Evolutionary conservation across 2,113 vertebrate species (phyloP), one percentile per base, ranked within the genome.

Genomic region (Lethenteron camtschaticum): DNA sequence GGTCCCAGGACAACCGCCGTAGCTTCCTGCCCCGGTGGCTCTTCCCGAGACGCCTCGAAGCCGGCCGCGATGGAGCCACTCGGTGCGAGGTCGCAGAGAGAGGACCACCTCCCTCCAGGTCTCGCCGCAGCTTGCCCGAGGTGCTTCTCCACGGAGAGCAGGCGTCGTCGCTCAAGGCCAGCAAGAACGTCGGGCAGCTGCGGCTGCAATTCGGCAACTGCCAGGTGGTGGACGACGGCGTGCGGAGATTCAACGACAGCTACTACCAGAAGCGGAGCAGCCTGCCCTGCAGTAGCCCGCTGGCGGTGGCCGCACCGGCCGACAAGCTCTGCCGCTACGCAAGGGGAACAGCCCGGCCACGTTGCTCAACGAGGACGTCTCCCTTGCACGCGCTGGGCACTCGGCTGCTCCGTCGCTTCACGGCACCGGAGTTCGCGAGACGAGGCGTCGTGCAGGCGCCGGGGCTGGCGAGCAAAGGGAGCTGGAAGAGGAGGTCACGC

Each of bases 191-290:
- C 18, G 68, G 69, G 13, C 72, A 60, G 68, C 70, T 74, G 1
- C 73, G 75, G 1, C 16, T 16, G 2, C 69, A 68, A 16, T 16
- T 12, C 11, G 72, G 75, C 2, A 16, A 72, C 68, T 57, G 8
- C 56, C 0, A 74, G 76, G 10, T 57, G 24, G 75, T 57, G 24
- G 75, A 78, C 11, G 73, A 76, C 1, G 68, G 72, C 8, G 10
- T 75, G n/a, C 69, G 74, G 11, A 71, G 63, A 68, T 78, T 85
- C 71, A 72, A 79, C 12, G 79, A 81, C 9, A 75, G 74, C 55
- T 83, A 80, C 60, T 83, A 82, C 59, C 75, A 76, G 72, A 85
- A 83, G 72, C 73, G 81, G 24, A 78, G 76, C 58, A 83, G 82
- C 56, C 75, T 83, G 20, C 81, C 82, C 11, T 78, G 76, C 11